Percentiles rank a stretch among this genome's conserved stretches.
phyloP scores from a whole-genome alignment of 2,888 invertebrate genomes.

The Macrosiphum euphorbiae region DNA sequence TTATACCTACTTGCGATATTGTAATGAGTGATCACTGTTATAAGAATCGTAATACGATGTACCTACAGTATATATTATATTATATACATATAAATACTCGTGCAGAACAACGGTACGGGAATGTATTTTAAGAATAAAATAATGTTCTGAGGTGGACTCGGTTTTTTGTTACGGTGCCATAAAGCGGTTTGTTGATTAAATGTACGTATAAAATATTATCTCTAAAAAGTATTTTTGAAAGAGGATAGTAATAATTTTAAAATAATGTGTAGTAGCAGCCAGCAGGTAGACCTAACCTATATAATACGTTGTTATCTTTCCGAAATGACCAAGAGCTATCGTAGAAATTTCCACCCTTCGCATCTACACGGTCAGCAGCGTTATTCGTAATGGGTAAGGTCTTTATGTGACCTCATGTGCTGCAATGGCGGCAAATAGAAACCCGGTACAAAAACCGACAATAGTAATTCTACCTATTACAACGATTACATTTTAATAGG shows the following conservation, averaged over 20 bases:
- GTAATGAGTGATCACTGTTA: background rate
- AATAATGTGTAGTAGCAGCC: background rate
- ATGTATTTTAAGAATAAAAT: constrained; percentile 13
- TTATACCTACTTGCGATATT: background rate
- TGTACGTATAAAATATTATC: constrained; percentile 15
- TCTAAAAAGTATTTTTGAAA: constrained; percentile 29
- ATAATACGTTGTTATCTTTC: background rate
- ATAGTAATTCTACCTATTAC: background rate
- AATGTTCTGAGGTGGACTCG: background rate
- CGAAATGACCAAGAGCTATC: constrained; percentile 13
- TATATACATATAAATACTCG: background rate
- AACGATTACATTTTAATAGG: background rate
- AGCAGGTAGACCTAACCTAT: constrained; percentile 18
- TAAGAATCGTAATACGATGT: background rate
- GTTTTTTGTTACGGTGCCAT: constrained; percentile 23
- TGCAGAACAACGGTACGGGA: background rate
- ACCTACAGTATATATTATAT: background rate
- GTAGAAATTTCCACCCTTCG: background rate
- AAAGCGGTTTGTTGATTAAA: constrained; percentile 28
- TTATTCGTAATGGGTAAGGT: background rate
- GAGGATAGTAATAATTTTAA: constrained; percentile 28
- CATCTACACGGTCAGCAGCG: background rate
- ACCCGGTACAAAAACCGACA: background rate
- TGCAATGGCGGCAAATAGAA: background rate
- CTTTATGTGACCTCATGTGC: background rate